Percentiles rank a stretch among this genome's conserved stretches.
phyloP scores from a whole-genome alignment of 2,113 vertebrate species.

The Balaeniceps rex region DNA sequence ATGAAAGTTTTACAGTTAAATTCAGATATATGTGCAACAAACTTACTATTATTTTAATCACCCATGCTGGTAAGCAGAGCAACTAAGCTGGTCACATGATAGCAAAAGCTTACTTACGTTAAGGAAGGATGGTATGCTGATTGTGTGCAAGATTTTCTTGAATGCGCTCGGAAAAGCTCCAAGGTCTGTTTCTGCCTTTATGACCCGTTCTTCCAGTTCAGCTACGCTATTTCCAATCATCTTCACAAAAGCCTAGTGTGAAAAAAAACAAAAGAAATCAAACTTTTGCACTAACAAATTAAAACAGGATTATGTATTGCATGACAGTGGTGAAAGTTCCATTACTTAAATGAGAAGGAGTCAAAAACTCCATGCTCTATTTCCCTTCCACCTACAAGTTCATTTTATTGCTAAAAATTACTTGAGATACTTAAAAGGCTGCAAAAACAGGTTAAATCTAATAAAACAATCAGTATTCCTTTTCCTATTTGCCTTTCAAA shows the following conservation, averaged over 20 bases:
- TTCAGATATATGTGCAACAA: neutral
- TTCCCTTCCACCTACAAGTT: neutral
- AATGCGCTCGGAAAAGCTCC: slow-evolving; percentile 86
- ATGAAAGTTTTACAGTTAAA: neutral
- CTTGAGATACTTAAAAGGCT: neutral
- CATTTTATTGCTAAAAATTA: neutral
- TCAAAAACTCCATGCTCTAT: neutral
- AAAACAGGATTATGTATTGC: neutral
- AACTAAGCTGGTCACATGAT: neutral
- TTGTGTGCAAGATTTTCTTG: slow-evolving; percentile 85
- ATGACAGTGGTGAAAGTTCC: neutral
- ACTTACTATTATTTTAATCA: neutral
- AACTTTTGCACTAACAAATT: neutral
- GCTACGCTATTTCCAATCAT: slow-evolving; percentile 85
- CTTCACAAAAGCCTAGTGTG: slow-evolving; percentile 84
- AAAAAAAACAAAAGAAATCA: neutral
- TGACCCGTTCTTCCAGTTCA: slow-evolving; percentile 87
- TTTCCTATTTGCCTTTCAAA: neutral
- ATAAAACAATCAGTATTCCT: neutral
- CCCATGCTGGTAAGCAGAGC: neutral
- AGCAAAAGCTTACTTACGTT: slow-evolving; percentile 69
- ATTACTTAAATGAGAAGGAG: neutral
- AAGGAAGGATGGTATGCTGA: slow-evolving; percentile 85
- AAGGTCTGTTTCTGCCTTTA: slow-evolving; percentile 86
- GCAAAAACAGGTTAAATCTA: neutral